Evolutionary conservation across 2,888 invertebrate genomes (phyloP).

Genomic region (Ophraella communa): DNA sequence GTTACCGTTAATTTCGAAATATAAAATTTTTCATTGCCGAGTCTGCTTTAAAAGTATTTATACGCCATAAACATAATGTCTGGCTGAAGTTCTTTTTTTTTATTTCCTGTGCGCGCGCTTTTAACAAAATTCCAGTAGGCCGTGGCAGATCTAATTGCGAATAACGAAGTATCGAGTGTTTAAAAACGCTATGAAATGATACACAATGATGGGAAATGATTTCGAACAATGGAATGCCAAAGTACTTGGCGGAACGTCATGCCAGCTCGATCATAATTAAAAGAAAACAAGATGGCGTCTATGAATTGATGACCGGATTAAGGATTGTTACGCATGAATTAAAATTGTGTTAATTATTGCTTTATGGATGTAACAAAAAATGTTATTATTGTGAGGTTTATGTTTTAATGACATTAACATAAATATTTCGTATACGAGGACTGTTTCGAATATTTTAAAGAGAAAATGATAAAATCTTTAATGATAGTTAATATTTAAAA

Average conservation of each 20-base stretch:
- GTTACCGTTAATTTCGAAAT: neutral
- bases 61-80: neutral
- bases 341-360: neutral
- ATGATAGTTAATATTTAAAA: no score
- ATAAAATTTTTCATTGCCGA: neutral
- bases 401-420: no score
- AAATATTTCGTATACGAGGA: no score
- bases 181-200: conserved; percentile 3
- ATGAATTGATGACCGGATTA: neutral
- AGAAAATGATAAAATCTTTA: no score
- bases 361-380: neutral
- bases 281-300: conserved; percentile 1
- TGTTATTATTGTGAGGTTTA: no score
- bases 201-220: conserved; percentile 29
- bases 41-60: neutral
- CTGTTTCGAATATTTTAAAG: no score
- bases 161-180: conserved; percentile 33
- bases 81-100: neutral
- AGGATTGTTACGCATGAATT: neutral
- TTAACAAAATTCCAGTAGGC: conserved; percentile 25
- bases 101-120: conserved; percentile 21
- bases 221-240: conserved; percentile 16
- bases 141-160: conserved; percentile 31
- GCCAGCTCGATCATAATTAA: conserved; percentile 8
- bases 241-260: conserved; percentile 14